Percentiles rank a stretch among this genome's conserved stretches.
Conservation (phyloP, 2,113 vertebrate genomes). For the Collichthys lucidus region DNA sequence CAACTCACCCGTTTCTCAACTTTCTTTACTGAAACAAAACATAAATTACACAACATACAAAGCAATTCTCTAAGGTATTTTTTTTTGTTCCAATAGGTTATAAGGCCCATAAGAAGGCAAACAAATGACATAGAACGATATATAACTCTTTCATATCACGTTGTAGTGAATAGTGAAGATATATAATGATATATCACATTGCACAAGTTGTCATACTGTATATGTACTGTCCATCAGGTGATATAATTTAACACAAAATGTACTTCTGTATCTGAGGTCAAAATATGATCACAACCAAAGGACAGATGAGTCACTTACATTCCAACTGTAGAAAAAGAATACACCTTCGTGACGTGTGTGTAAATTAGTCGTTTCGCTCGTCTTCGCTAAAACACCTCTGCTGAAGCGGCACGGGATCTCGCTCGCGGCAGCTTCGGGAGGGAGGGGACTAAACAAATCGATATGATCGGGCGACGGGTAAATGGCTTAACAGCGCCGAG, state of each 20-base stretch:
- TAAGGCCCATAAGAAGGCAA: constrained; percentile 80
- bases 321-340: constrained; percentile 70
- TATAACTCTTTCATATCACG: constrained; percentile 74
- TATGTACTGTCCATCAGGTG: constrained; percentile 73
- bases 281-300: constrained; percentile 62
- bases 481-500: constrained; percentile 52
- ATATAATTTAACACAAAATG: constrained; percentile 70
- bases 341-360: constrained; percentile 38
- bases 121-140: constrained; percentile 80
- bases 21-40: constrained; percentile 78
- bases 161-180: constrained; percentile 77
- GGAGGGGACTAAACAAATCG: constrained; percentile 58
- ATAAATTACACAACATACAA: constrained; percentile 79
- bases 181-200: constrained; percentile 81
- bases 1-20: constrained; percentile 75
- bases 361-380: constrained; percentile 15
- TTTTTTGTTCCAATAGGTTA: constrained; percentile 70
- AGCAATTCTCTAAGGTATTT: constrained; percentile 75
- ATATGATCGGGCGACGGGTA: constrained; percentile 56
- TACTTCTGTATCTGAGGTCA: constrained; percentile 67
- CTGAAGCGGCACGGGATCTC: constrained; percentile 30
- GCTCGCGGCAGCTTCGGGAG: constrained; percentile 43
- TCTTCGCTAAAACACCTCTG: constrained; percentile 13
- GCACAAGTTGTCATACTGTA: constrained; percentile 79
- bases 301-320: constrained; percentile 72